These are phyloP conservation scores for Plestiodon gilberti DNA, from an alignment of 2,113 vertebrate genomes.

Conservation along the genomic window DNA sequence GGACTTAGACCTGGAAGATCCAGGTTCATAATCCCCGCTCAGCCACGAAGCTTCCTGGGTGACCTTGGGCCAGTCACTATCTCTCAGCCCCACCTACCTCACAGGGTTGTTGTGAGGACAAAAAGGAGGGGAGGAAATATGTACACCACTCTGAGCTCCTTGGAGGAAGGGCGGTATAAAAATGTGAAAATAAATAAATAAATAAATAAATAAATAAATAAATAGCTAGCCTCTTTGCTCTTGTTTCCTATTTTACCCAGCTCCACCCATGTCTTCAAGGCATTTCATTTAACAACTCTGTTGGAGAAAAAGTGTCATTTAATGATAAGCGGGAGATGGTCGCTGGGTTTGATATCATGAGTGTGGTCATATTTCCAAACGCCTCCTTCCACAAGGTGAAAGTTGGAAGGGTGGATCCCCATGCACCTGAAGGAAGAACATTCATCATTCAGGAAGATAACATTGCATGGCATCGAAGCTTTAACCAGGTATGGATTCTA, in stretches of 20 bases:
- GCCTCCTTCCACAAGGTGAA: background rate
- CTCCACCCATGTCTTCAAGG: background rate
- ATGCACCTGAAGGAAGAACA: background rate
- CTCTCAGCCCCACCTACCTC: no score
- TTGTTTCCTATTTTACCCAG: background rate
- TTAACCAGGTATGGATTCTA: background rate
- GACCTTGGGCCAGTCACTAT: no score
- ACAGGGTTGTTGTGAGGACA: no score
- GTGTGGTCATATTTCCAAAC: background rate
- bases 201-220: no score
- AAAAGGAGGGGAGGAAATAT: no score
- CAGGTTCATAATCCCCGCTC: no score
- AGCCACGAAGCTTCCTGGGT: no score
- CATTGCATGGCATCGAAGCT: background rate
- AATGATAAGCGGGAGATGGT: background rate
- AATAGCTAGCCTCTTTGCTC: no score
- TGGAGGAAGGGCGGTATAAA: no score
- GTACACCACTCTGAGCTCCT: no score
- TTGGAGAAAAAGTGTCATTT: background rate
- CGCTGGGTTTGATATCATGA: background rate
- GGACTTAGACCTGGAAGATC: no score
- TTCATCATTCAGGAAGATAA: background rate
- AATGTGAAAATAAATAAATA: no score
- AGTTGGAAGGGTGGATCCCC: background rate
- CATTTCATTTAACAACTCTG: background rate